Evolutionary conservation across 2,113 vertebrate genomes (phyloP).

Genomic region (Lipotes vexillifer): DNA sequence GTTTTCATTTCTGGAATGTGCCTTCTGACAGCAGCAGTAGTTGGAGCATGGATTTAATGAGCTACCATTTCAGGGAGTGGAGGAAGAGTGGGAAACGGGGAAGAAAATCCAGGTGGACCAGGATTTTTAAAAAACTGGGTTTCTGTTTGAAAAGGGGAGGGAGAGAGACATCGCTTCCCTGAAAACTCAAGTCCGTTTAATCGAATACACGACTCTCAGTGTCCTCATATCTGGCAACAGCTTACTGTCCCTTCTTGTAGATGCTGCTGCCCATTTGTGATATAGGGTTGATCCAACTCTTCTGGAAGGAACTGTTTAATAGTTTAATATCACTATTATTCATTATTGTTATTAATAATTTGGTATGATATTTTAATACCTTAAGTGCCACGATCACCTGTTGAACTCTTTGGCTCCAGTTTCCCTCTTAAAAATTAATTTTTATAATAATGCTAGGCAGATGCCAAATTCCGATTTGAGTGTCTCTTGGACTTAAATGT

Average conservation of each 20-base stretch:
- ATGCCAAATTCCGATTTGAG: not conserved
- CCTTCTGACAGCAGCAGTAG: not conserved
- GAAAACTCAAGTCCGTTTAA: not conserved
- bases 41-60: not conserved
- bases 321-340: not conserved
- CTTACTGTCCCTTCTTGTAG: not conserved
- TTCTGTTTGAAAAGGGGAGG: not conserved
- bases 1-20: not conserved
- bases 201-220: not conserved
- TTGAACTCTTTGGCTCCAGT: not conserved
- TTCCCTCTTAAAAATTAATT: not conserved
- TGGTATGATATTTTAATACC: not conserved
- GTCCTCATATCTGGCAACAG: not conserved
- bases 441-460: not conserved
- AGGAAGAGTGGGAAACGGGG: not conserved
- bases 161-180: not conserved
- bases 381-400: not conserved
- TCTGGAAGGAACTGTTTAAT: not conserved
- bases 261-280: not conserved
- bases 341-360: not conserved
- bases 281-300: not conserved
- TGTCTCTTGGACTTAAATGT: not conserved
- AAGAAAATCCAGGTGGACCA: not conserved
- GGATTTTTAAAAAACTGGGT: not conserved
- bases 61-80: not conserved